These are phyloP conservation scores for Cichladusa arquata DNA, from an alignment of 2,113 vertebrate genomes.

Conservation along the genomic window DNA sequence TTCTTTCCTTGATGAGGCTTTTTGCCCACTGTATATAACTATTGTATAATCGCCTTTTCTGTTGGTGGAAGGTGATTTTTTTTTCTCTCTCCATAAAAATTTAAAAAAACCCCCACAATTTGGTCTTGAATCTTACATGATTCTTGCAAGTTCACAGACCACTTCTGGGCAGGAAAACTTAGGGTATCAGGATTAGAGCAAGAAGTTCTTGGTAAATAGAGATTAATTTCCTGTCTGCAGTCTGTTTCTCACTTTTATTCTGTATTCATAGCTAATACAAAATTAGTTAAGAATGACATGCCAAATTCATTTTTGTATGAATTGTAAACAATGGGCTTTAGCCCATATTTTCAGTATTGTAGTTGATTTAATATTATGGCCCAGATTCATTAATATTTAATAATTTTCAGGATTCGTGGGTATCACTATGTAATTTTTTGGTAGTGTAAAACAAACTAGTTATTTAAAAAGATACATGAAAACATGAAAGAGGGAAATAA, in stretches of 20 bases:
- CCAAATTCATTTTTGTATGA: not conserved
- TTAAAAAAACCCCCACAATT: rapidly evolving
- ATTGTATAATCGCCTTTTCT: not conserved
- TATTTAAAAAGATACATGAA: not conserved
- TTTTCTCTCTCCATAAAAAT: not conserved
- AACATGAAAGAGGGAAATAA: not conserved
- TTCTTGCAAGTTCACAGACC: not conserved
- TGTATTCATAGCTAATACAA: not conserved
- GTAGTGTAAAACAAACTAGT: not conserved
- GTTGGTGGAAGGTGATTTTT: not conserved
- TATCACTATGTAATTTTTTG: not conserved
- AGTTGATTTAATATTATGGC: not conserved
- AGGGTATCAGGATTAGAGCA: not conserved
- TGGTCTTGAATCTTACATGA: not conserved
- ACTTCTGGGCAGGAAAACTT: not conserved
- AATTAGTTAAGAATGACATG: not conserved
- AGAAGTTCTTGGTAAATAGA: not conserved
- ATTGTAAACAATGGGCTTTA: not conserved
- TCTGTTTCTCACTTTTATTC: not conserved
- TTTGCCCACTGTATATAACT: not conserved
- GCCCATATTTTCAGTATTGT: not conserved
- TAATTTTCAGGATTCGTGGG: not conserved
- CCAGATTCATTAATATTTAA: not conserved
- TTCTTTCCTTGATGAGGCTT: not conserved
- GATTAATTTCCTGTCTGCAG: not conserved